phyloP scores from a whole-genome alignment of 2,113 vertebrate genomes.

The Solea senegalensis region DNA sequence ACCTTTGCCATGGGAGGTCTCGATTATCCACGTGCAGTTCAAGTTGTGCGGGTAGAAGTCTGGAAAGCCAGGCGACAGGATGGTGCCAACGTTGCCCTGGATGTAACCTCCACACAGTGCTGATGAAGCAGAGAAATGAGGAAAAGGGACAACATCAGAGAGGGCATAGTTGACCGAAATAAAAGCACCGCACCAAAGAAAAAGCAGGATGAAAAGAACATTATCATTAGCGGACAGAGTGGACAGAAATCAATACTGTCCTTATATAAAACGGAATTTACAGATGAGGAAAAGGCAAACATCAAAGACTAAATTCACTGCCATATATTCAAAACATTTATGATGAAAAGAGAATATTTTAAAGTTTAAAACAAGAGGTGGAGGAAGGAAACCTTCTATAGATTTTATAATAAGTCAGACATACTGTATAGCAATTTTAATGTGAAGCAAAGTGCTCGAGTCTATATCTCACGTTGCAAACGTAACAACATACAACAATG shows the following conservation, averaged over 20 bases:
- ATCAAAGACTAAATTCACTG: conserved; percentile 48
- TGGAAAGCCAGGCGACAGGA: conserved; percentile 96
- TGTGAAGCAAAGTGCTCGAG: conserved; percentile 46
- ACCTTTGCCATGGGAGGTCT: conserved; percentile 98
- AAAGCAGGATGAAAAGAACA: conserved; percentile 54
- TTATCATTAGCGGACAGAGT: conserved; percentile 48
- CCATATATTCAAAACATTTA: conserved; percentile 56
- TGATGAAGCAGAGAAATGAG: conserved; percentile 53
- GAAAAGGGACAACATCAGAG: conserved; percentile 14
- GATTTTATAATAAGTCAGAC: conserved; percentile 47
- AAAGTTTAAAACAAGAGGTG: conserved; percentile 39
- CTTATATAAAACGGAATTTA: conserved; percentile 71
- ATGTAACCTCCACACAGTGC: conserved; percentile 97
- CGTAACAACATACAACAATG: conserved; percentile 36
- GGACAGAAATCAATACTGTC: conserved; percentile 71
- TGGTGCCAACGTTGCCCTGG: conserved; percentile 91
- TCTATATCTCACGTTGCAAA: conserved; percentile 34
- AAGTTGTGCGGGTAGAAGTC: conserved; percentile 99
- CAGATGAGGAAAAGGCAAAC: conserved; percentile 47
- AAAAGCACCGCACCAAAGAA: conserved; percentile 19
- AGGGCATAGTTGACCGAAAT: conserved; percentile 13
- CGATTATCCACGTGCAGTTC: conserved; percentile 98
- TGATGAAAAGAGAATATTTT: conserved; percentile 57
- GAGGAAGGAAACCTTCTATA: conserved; percentile 33
- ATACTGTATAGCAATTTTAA: conserved; percentile 39